A percentile compares a stretch with the other conserved stretches of the same genome.
Conservation (phyloP, 2,113 vertebrate genomes). For the Ardeotis arabs region DNA sequence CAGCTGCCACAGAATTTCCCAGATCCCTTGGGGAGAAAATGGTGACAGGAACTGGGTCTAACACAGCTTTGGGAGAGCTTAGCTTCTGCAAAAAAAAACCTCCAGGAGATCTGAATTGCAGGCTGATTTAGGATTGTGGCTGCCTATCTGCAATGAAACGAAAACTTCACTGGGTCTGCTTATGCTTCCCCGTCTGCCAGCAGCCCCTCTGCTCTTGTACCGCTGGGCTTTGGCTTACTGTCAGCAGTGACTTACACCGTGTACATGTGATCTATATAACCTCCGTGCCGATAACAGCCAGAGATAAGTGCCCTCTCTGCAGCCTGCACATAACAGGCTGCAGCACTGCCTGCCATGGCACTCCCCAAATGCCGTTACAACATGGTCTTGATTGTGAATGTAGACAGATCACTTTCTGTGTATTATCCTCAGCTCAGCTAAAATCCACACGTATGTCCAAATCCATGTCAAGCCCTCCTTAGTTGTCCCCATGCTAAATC, state of each 20-base stretch:
- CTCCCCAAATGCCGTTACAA: background rate
- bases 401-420: background rate
- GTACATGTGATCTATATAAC: background rate
- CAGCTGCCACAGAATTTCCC: background rate
- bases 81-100: background rate
- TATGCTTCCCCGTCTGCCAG: background rate
- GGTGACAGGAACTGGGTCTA: background rate
- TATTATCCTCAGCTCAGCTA: background rate
- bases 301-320: background rate
- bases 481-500: background rate
- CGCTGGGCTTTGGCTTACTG: background rate
- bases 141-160: background rate
- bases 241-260: background rate
- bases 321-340: background rate
- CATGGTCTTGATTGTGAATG: background rate
- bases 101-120: background rate
- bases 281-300: background rate
- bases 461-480: background rate
- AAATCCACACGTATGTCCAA: background rate
- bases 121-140: background rate
- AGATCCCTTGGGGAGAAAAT: background rate
- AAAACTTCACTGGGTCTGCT: background rate
- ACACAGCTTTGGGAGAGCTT: background rate
- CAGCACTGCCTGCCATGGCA: background rate
- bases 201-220: background rate